Base-by-base conservation (phyloP, 2,113 vertebrate genomes). In the Telmatochromis bifrenatus region DNA sequence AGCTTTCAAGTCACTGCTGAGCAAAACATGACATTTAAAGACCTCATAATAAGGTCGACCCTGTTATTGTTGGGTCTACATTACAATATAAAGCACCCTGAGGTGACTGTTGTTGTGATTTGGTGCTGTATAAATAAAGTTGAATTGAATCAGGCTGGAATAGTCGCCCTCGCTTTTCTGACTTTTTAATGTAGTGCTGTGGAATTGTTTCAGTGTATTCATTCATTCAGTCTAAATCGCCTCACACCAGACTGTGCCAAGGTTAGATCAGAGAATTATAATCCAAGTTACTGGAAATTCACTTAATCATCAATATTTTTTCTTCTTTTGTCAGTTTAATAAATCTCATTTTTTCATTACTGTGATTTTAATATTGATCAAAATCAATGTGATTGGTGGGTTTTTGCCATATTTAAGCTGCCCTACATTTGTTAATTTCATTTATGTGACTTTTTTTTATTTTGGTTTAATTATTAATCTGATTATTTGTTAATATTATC, bases 301-400 rank as follows among this genome's bases (percentile, higher is more conserved):
- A 26, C 39, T 28, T 75, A 3, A 73, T 47, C 14, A 45, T 45
- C 15, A 73, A 17, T 23, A 3, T 6, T 28, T 19, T 15, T 15
- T 14, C 0, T 28, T 26, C 23, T 5, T 45, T 15, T 6, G 1
- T 73, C 14, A 28, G 15, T 75, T 75, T 75, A 73, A 73, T 73
- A 6, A 15, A 45, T 0, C 9, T 70, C 0, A 0, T 45, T 47
- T 47, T 73, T 19, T 47, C 4, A 31, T 77, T 7, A 77, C 11
- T 77, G 26, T 49, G 7, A 2, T 31, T 47, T 15, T 31, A 49
- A 12, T 4, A 31, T 49, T 77, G 15, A 7, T 0, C 21, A 47
- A 47, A 1, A 47, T 75, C 42, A 47, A 7, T 75, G 23, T 75
- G 70, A 75, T 19, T 75, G 42, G 39, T 15, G 12, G 7, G 13